phyloP scores from a whole-genome alignment of 2,888 invertebrate genomes.

The Dynastes tityus region DNA sequence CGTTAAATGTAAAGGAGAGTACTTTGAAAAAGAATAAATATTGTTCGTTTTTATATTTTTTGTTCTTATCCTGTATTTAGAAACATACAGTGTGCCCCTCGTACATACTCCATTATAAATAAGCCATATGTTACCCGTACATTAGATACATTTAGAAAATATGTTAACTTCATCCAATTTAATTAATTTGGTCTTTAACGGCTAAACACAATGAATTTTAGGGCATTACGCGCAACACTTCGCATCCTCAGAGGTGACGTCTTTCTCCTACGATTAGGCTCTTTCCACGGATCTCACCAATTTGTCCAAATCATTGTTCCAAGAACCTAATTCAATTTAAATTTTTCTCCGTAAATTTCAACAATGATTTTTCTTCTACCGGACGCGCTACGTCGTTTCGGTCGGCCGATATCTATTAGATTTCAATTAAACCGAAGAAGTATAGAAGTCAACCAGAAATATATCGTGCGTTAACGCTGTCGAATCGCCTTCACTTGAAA shows the following conservation, averaged over 20 bases:
- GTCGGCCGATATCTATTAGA: neutral
- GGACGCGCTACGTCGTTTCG: neutral
- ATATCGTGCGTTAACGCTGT: neutral
- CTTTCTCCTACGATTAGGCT: neutral
- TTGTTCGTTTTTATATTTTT: no score
- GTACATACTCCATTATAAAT: no score
- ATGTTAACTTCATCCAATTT: no score
- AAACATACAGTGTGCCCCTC: no score
- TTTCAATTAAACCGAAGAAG: slow-evolving; percentile 8
- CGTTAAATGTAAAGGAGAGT: no score
- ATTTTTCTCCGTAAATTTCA: slow-evolving; percentile 1
- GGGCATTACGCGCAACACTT: neutral
- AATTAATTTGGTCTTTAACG: no score
- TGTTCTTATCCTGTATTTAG: no score
- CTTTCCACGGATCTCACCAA: neutral
- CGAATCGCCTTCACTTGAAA: neutral
- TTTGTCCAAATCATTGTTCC: neutral
- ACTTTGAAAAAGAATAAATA: no score
- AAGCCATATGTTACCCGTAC: no score
- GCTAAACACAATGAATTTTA: no score
- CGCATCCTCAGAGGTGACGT: neutral
- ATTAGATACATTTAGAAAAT: no score
- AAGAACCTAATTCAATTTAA: slow-evolving; percentile 4
- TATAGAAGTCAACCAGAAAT: neutral
- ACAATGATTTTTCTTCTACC: neutral